Conservation (phyloP, 2,113 vertebrate genomes). For the Dromaius novaehollandiae region DNA sequence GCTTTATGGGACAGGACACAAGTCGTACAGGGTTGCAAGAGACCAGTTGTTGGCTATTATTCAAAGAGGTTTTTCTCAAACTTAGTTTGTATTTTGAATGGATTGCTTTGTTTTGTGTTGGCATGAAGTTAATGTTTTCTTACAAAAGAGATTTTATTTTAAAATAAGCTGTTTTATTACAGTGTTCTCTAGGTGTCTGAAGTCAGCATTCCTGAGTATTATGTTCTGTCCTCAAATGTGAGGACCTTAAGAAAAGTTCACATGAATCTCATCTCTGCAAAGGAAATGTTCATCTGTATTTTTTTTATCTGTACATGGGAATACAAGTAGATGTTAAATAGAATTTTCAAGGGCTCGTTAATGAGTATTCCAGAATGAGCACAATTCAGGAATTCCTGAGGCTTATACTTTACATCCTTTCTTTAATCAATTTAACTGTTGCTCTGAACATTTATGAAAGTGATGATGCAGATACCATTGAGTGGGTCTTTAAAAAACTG, state of each 20-base stretch:
- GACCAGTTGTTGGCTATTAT: conserved; percentile 6
- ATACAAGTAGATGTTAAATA: background rate
- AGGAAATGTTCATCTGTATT: background rate
- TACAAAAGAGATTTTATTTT: background rate
- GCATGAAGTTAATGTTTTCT: conserved; percentile 10
- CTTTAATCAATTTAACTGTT: background rate
- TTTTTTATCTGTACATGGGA: background rate
- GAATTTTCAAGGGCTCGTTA: background rate
- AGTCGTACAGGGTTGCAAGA: background rate
- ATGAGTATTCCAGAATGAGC: background rate
- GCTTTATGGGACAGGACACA: background rate
- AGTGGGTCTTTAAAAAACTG: background rate
- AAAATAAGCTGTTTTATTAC: background rate
- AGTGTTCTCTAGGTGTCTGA: background rate
- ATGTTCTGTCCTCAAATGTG: background rate
- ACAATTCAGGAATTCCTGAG: background rate
- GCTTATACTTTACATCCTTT: background rate
- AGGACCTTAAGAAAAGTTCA: background rate
- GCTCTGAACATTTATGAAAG: background rate
- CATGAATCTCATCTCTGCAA: background rate
- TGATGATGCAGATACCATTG: background rate
- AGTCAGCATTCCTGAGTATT: background rate
- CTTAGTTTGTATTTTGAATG: conserved; percentile 46
- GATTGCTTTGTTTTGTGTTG: conserved; percentile 50
- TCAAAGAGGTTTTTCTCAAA: conserved; percentile 52